Evolutionary conservation across 2,888 invertebrate genomes (phyloP), one percentile per base, ranked within the genome.

Genomic region (Nymphalis polychloros): DNA sequence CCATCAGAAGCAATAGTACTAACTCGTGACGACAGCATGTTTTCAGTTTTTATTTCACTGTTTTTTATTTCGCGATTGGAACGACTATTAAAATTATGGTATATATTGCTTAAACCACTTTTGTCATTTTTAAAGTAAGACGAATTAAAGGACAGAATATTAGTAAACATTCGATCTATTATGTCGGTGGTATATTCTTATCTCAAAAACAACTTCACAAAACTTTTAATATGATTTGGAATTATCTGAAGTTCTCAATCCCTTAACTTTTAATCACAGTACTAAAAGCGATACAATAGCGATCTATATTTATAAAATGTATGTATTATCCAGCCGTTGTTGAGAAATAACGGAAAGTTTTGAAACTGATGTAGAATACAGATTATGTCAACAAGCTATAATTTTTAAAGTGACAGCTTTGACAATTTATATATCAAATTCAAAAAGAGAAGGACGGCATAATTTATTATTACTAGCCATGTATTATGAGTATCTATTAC

Each of bases 151-250:
- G 59, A 49, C 19, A 69, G 16, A 20, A 65, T 67, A 76, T 80
- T 85, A 71, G 84, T 84, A 84, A 86, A 85, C 88, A 88, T 89
- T 82, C 86, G 86, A 61, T 46, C 47, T 48, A 49, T 57, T 3
- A 35, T 13, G 59, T 53, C 46, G 20, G 49, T 27, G 20, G 46
- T 53, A 20, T 53, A 5, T 53, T 31, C 53, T 53, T 47, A 60
- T 60, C 4, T n/a, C 27, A 60, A 48, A 52, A 62, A 62, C 13
- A 41, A 41, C 19, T 41, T 57, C 27, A 53, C 16, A 5, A 27
- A 53, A 53, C 23, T 5, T 2, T 57, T 41, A 57, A 20, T 13
- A 19, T 19, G 8, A 13, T 23, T 13, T 5, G 23, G 27, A 55
- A 53, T 27, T 17, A 7, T 17, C n/a, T 31, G 16, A 55, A 55